phyloP scores from a whole-genome alignment of 2,888 invertebrate genomes.

The Luperina testacea region DNA sequence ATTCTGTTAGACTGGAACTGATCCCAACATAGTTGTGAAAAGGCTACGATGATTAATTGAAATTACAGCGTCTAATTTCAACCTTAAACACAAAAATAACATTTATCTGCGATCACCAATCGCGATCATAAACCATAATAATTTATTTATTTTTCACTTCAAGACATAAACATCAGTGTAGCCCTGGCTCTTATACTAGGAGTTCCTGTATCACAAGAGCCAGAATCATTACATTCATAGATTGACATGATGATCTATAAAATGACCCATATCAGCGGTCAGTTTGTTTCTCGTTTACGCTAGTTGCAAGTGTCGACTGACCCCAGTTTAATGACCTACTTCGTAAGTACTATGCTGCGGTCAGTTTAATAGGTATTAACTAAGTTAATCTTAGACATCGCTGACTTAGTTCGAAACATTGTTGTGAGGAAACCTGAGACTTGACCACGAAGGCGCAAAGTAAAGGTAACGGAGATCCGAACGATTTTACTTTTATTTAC shows the following conservation, averaged over 20 bases:
- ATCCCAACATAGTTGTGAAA: not conserved
- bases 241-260: not conserved
- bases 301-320: not conserved
- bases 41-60: not conserved
- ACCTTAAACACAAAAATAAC: not conserved
- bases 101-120: not conserved
- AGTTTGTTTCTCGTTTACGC: conserved; percentile 14
- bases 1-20: not conserved
- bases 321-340: conserved; percentile 38
- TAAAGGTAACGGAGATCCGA: not conserved
- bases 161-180: not conserved
- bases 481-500: not conserved
- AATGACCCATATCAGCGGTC: not conserved
- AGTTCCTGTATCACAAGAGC: not conserved
- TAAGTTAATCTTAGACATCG: conserved; percentile 8
- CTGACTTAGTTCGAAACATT: not conserved
- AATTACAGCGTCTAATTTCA: not conserved
- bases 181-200: not conserved
- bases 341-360: conserved; percentile 30
- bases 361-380: conserved; percentile 28
- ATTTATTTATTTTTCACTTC: not conserved
- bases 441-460: not conserved
- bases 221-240: not conserved
- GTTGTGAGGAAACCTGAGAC: not conserved
- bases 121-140: not conserved